These are phyloP conservation scores for Physella acuta DNA, from an alignment of 1,140 invertebrate genomes.

Conservation along the genomic window DNA sequence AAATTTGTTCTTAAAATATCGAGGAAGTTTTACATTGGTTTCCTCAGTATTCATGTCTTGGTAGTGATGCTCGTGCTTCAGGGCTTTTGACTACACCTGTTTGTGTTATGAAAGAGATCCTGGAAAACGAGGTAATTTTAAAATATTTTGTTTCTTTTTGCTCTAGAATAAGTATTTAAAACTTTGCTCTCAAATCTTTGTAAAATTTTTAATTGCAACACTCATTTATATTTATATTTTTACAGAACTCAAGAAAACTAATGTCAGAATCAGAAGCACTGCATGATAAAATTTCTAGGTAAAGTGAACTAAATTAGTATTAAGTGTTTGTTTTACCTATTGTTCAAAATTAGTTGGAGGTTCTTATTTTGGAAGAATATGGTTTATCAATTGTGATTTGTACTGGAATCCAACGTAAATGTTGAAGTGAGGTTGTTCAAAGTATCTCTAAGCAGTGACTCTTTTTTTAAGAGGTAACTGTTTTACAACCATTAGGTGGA, in stretches of 20 bases:
- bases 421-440: too few relatives aligned
- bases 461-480: too few relatives aligned
- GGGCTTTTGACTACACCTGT: constrained; percentile 39
- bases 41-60: constrained; percentile 31
- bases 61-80: constrained; percentile 24
- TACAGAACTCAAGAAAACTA: constrained; percentile 1
- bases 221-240: not conserved
- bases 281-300: constrained; percentile 13
- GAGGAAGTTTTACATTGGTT: too few relatives aligned
- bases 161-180: not conserved
- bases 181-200: not conserved
- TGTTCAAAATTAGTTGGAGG: too few relatives aligned
- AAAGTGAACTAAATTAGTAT: too few relatives aligned
- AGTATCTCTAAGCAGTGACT: too few relatives aligned
- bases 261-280: constrained; percentile 10
- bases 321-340: too few relatives aligned
- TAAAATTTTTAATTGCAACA: not conserved
- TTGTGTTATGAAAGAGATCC: constrained; percentile 34
- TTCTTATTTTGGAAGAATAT: too few relatives aligned
- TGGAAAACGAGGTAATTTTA: constrained; percentile 31
- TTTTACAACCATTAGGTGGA: too few relatives aligned
- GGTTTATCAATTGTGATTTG: too few relatives aligned
- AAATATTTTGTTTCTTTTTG: not conserved
- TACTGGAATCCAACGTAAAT: too few relatives aligned
- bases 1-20: too few relatives aligned